Evolutionary conservation across 2,797 vertebrate species (phyloP).

Genomic region (Xenopus petersii): DNA sequence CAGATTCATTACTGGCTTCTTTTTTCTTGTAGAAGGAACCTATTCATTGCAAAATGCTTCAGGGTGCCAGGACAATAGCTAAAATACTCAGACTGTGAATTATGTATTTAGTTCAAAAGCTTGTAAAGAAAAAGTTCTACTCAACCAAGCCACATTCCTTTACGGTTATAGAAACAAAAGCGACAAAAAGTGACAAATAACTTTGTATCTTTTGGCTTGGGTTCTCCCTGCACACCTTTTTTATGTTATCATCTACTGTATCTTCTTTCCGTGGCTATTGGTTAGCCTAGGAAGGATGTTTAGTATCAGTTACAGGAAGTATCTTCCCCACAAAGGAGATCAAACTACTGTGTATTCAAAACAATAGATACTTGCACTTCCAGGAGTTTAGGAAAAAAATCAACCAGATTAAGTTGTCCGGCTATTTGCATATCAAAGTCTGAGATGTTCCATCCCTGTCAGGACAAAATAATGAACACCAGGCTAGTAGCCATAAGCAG

Average conservation of each 20-base stretch:
- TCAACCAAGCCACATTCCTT: neutral
- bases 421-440: neutral
- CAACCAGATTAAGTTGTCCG: too few relatives aligned
- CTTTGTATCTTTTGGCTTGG: too few relatives aligned
- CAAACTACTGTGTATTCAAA: constrained; percentile 17
- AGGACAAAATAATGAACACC: neutral
- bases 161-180: neutral
- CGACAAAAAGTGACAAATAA: neutral
- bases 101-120: neutral
- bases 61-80: constrained; percentile 3
- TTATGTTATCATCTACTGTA: constrained; percentile 5
- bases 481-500: too few relatives aligned
- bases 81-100: neutral
- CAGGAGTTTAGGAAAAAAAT: constrained; percentile 3
- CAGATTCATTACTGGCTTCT: neutral
- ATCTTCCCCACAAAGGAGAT: constrained; percentile 40
- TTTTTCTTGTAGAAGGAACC: neutral
- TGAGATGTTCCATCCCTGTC: neutral
- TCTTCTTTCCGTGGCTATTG: constrained; percentile 26
- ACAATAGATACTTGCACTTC: constrained; percentile 33
- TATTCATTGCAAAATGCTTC: neutral
- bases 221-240: too few relatives aligned
- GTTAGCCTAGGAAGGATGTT: constrained; percentile 37
- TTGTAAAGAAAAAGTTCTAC: neutral
- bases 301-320: constrained; percentile 36